These are phyloP conservation scores for Chauna torquata DNA, from an alignment of 2,113 vertebrate species.

Conservation along the genomic window DNA sequence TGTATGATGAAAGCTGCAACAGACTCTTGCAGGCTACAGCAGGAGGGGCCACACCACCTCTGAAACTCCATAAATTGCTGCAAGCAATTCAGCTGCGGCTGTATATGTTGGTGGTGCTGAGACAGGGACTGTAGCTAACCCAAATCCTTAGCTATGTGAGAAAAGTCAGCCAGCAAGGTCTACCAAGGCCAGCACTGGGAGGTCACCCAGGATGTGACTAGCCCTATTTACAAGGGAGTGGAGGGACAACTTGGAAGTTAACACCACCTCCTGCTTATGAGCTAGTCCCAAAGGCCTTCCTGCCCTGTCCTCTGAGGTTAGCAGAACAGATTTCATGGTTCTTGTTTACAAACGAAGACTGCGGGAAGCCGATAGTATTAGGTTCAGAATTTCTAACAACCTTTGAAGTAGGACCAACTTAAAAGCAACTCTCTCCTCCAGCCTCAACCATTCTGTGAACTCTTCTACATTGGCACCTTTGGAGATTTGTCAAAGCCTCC, in stretches of 20 bases:
- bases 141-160: neutral
- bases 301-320: neutral
- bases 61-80: neutral
- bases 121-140: neutral
- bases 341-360: neutral
- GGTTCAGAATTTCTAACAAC: neutral
- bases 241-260: neutral
- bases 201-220: neutral
- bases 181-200: neutral
- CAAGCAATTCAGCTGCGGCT: neutral
- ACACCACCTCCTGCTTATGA: neutral
- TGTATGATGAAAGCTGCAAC: neutral
- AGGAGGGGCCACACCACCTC: neutral
- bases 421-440: neutral
- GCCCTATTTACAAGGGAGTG: neutral
- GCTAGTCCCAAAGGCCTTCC: neutral
- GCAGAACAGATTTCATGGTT: neutral
- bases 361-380: neutral
- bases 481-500: neutral
- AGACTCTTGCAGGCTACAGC: neutral
- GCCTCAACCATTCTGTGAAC: neutral
- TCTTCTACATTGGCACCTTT: neutral
- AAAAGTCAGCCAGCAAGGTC: neutral
- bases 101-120: fast-evolving
- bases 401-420: neutral